phyloP scores from a whole-genome alignment of 2,113 vertebrate species.

The Nymphicus hollandicus region DNA sequence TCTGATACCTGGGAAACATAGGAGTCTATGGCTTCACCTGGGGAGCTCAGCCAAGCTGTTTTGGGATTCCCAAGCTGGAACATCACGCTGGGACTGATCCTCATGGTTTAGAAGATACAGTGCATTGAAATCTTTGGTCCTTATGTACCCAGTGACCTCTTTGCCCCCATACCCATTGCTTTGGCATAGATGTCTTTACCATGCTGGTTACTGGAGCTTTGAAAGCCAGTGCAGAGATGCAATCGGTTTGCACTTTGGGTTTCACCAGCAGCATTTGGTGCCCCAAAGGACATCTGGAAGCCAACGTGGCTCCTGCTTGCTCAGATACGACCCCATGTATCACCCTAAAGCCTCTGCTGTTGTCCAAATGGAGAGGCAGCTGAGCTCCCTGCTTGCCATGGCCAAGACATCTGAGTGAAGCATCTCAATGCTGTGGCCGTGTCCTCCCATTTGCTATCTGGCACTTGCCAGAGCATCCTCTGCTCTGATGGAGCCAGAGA shows the following conservation, averaged over 20 bases:
- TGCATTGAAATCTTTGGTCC: rapidly evolving
- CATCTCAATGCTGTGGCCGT: rapidly evolving
- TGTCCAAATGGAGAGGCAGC: neutral
- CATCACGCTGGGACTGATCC: neutral
- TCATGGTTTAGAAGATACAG: neutral
- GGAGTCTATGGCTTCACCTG: rapidly evolving
- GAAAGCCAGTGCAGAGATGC: neutral
- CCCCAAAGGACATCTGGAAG: neutral
- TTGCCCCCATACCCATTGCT: neutral
- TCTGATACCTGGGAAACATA: neutral
- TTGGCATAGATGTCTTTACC: neutral
- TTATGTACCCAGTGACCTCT: neutral
- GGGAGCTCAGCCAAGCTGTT: rapidly evolving
- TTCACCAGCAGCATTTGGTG: neutral
- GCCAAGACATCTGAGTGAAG: neutral
- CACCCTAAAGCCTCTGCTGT: neutral
- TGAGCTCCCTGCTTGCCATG: neutral
- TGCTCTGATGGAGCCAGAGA: neutral
- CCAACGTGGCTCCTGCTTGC: neutral
- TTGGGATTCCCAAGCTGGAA: neutral
- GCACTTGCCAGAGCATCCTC: neutral
- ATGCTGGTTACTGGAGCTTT: neutral
- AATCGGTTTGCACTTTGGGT: rapidly evolving
- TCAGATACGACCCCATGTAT: neutral
- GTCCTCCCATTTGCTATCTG: neutral